Evolutionary conservation across 2,797 vertebrate genomes (phyloP).

Genomic region (Hippoglossus hippoglossus): DNA sequence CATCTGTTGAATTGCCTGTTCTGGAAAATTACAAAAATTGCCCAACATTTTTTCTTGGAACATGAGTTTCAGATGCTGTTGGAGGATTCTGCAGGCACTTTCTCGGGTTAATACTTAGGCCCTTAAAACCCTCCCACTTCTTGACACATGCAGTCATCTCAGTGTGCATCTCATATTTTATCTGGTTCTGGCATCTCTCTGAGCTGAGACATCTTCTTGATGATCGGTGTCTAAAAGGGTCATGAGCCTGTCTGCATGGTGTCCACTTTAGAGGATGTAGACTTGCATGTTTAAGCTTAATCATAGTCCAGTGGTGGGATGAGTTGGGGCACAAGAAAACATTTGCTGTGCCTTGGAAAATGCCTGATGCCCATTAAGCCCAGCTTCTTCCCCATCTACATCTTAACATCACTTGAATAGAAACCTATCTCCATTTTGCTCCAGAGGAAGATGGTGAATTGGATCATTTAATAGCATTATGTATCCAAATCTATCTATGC

Average conservation of each 20-base stretch:
- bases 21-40: not conserved
- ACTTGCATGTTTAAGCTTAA: slow-evolving; percentile 3
- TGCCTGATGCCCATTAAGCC: slow-evolving; percentile 6
- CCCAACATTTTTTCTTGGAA: not conserved
- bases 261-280: not conserved
- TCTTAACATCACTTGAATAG: slow-evolving; percentile 10
- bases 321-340: slow-evolving; percentile 2
- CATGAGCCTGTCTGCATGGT: not conserved
- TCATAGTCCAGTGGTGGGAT: slow-evolving; percentile 13
- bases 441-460: slow-evolving; percentile 29
- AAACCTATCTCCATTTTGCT: slow-evolving; percentile 28
- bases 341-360: not conserved
- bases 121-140: not conserved
- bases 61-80: not conserved
- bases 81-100: not conserved
- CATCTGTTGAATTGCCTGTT: not conserved
- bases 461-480: slow-evolving; percentile 46
- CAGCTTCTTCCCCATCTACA: not conserved
- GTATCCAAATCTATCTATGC: slow-evolving; percentile 27
- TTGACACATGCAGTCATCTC: not conserved
- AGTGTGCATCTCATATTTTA: slow-evolving; percentile 1
- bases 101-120: not conserved
- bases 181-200: not conserved
- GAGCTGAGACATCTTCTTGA: slow-evolving; percentile 1
- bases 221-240: slow-evolving; percentile 2